Evolutionary conservation across 1,140 invertebrate genomes (phyloP).

Genomic region (Glossosoma conforme): DNA sequence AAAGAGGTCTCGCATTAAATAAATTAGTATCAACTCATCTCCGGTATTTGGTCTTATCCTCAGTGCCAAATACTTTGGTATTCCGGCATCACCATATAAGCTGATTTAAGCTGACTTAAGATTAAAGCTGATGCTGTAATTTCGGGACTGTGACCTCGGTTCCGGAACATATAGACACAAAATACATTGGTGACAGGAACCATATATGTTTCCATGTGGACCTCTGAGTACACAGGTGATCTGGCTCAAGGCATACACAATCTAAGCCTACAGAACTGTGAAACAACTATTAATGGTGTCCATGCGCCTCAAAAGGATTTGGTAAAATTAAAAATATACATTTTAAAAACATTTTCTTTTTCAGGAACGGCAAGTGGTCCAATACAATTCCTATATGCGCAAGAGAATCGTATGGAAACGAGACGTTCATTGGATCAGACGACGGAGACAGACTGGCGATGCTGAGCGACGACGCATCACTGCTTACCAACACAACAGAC

Average conservation of each 20-base stretch:
- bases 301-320: background rate
- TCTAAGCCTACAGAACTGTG: background rate
- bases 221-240: no score
- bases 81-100: no score
- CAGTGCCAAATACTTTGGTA: no score
- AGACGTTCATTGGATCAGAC: conserved; percentile 36
- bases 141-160: no score
- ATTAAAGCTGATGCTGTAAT: no score
- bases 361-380: conserved; percentile 78
- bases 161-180: no score
- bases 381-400: conserved; percentile 70
- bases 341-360: conserved; percentile 3
- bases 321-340: background rate
- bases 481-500: conserved; percentile 16
- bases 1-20: no score
- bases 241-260: background rate
- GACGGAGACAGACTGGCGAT: conserved; percentile 44
- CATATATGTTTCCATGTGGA: no score
- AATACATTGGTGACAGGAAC: no score
- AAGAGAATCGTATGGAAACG: conserved; percentile 38
- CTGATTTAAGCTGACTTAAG: no score
- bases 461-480: conserved; percentile 40
- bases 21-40: no score
- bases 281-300: background rate
- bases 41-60: no score